Conservation (phyloP, 2,113 vertebrate species). For the Okapia johnstoni region DNA sequence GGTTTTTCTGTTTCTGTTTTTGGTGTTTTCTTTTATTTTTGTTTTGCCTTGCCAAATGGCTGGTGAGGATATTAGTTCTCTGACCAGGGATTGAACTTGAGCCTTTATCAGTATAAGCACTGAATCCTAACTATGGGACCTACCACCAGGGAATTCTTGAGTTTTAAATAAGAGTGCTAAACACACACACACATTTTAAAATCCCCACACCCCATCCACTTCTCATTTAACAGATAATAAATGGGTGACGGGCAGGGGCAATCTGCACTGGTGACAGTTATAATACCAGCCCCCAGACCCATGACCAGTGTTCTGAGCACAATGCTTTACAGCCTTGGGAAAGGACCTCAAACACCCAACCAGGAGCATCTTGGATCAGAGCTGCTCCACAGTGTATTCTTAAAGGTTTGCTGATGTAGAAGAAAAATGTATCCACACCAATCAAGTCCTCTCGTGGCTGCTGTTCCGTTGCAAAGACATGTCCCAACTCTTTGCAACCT, state of each 20-base stretch:
- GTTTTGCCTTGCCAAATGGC: neutral
- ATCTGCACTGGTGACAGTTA: neutral
- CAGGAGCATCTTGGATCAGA: too few relatives aligned
- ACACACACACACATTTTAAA: neutral
- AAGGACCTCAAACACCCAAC: neutral
- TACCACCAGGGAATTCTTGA: neutral
- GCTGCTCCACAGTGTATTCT: neutral
- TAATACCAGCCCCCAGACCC: neutral
- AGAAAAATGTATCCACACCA: neutral
- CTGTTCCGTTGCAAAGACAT: neutral
- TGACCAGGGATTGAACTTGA: neutral
- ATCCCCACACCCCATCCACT: neutral
- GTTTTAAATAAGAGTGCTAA: neutral
- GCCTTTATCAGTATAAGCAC: neutral
- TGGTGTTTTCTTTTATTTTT: neutral
- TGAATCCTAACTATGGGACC: neutral
- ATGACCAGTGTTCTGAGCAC: neutral
- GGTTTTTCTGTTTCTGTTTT: neutral
- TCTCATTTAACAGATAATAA: neutral
- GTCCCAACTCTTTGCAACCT: neutral
- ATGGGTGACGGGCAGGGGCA: neutral
- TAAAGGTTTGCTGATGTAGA: accelerated
- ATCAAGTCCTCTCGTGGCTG: neutral
- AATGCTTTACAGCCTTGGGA: neutral
- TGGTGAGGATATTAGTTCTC: neutral